Evolutionary conservation across 1,140 invertebrate species (phyloP), one percentile per base, ranked within the genome.

Genomic region (Listronotus oregonensis): DNA sequence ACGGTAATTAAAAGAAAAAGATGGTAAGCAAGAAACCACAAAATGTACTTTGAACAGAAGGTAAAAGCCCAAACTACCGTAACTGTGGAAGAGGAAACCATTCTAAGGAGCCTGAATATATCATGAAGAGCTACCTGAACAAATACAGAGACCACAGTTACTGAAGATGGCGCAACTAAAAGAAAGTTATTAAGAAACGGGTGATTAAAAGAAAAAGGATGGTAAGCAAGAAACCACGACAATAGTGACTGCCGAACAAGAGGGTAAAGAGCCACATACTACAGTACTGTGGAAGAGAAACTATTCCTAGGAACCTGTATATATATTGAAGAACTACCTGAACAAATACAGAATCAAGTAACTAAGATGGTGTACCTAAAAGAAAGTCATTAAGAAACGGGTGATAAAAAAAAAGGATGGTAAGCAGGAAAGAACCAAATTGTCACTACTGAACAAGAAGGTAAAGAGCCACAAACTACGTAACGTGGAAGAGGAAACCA

Each of bases 21-120:
- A 63, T 17, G 67, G 51, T 27, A 72, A 74, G 54, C 49, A 72
- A 59, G 69, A 73, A 44, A 58, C 47, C 0, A 75, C 77, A 14
- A 61, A 76, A 70, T 79, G 80, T 57, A 65, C 76, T 40, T 73
- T 72, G 80, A 58, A 76, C 75, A 64, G 79, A 78, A 62, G 79
- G 77, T 49, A 75, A 82, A 64, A 72, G 72, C n/a, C 74, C 76
- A 10, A 65, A 76, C 78, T 18, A 78, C 79, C 40, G 72, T 79
- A 46, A 75, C 75, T 64, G 57, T 71, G 62, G 59, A 74, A 15
- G 63, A 71, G 63, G 18, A 46, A 54, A 54, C 66, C 56, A 32
- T 27, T 27, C 62, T 6, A 75, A 75, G 4, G 73, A 75, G 15
- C 47, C 27, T 27, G 34, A 11, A 12, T 49, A 37, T 15, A 37